Base-by-base conservation (phyloP, 2,113 vertebrate species). In the Leptodactylus fuscus region DNA sequence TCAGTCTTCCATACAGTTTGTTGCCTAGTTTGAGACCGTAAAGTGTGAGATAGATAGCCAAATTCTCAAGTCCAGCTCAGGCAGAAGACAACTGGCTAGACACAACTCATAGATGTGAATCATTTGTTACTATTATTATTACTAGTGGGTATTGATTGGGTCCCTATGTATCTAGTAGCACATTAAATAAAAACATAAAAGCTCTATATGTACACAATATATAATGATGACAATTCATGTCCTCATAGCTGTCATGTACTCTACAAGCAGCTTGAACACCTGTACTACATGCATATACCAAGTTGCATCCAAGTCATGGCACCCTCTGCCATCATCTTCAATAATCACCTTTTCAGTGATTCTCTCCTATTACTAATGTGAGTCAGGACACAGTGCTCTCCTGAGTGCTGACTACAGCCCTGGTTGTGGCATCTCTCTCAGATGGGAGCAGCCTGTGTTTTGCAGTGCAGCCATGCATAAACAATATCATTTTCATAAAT, bases 401-500 rank as follows among this genome's bases (percentile, higher is more conserved):
- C 36, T 36, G 76, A 15, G 32, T 93, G 94, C n/a, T n/a, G 92
- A 93, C 90, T 89, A 89, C 95, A 94, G 93, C 91, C 91, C 91
- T 92, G 91, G 90, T n/a, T 93, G 91, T 91, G 91, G 93, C 88
- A 92, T 93, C 92, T 93, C 93, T 92, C 91, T 95, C 94, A 95
- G 92, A 95, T 95, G 95, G 91, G 94, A 94, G 92, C 91, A 92
- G 91, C 93, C 91, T 93, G 94, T 92, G 93, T 93, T 95, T 93
- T 95, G 95, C 95, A 92, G 93, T 93, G 95, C 94, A 94, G 94
- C 95, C 95, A 96, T 96, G 95, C 96, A 97, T 97, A 96, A 97
- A 95, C 93, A 95, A 95, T 96, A 97, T 97, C 89, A 96, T 97
- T 97, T 96, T 96, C 95, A 96, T 97, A 96, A 97, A 97, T 97